A percentile compares a stretch with the other conserved stretches of the same genome.
These are phyloP conservation scores for Entelurus aequoreus DNA, from an alignment of 2,113 vertebrate species.

Conservation along the genomic window DNA sequence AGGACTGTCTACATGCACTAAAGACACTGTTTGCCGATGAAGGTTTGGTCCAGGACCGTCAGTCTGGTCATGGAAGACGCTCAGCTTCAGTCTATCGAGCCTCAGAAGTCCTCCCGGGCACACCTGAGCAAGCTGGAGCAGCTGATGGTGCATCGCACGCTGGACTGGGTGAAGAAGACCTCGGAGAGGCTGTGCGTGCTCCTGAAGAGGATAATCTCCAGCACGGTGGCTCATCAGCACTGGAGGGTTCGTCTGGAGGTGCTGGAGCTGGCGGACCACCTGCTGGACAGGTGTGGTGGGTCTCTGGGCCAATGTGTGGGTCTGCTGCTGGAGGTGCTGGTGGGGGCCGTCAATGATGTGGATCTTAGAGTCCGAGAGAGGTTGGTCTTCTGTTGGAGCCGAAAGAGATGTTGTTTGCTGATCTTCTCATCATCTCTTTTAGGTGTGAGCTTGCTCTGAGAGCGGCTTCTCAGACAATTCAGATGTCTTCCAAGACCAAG, in stretches of 20 bases:
- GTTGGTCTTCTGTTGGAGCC: slow-evolving; percentile 30
- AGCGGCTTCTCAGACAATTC: slow-evolving; percentile 61
- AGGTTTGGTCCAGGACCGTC: slow-evolving; percentile 75
- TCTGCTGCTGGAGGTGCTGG: slow-evolving; percentile 80
- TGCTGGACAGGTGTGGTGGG: slow-evolving; percentile 74
- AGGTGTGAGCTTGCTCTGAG: slow-evolving; percentile 67
- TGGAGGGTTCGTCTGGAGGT: slow-evolving; percentile 86
- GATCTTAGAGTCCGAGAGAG: slow-evolving; percentile 72
- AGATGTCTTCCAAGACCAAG: slow-evolving; percentile 27
- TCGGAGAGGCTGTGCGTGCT: slow-evolving; percentile 73
- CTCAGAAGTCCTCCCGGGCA: slow-evolving; percentile 16
- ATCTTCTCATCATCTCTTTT: not conserved
- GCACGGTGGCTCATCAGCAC: slow-evolving; percentile 79
- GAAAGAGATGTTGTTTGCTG: not conserved
- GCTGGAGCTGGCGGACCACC: slow-evolving; percentile 71
- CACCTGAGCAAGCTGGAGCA: slow-evolving; percentile 66
- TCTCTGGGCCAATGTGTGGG: slow-evolving; percentile 74
- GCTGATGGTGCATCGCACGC: slow-evolving; percentile 76
- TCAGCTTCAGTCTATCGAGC: slow-evolving; percentile 65
- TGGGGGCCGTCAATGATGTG: slow-evolving; percentile 83
- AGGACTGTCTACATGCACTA: too few species aligned
- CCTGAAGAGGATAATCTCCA: slow-evolving; percentile 78
- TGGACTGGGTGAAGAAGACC: slow-evolving; percentile 79
- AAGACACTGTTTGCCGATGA: not conserved
- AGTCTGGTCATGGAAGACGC: slow-evolving; percentile 80